Evolutionary conservation across 2,113 vertebrate genomes (phyloP), one percentile per base, ranked within the genome.

Genomic region (Tragelaphus buxtoni): DNA sequence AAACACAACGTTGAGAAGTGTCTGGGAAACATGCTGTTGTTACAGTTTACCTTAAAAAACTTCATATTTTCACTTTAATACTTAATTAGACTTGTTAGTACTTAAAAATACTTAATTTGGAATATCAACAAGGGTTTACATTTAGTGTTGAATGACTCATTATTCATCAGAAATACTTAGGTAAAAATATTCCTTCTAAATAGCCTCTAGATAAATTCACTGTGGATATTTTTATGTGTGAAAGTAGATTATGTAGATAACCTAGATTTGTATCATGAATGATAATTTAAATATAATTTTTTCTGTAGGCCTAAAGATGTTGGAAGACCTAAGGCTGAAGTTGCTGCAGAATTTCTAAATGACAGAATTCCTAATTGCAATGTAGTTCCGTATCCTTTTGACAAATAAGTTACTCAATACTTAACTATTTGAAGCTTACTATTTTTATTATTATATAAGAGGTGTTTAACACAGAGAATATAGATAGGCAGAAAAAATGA

Each of bases 321-420:
- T 58, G 99, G 99, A 96, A 98, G 99, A 98, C 99, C 99, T 47
- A 99, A 99, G 98, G 99, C 99, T 84, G 99, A 99, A 80, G 99
- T 99, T 82, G 99, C 99, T 96, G 99, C 99, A 77, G 99, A 99
- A 90, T 99, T 99, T 96, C 98, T 99, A 14, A 99, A 99, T 98
- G 99, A 96, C 91, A 99, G 99, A 84, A 92, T 99, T 97, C 99
- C 99, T 87, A 99, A 98, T 97, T 99, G 99, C 97, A 98, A 99
- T 97, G 99, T 99, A 1, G 98, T 99, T 88, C 98, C 99, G 99
- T 99, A 99, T 99, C 99, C 99, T 99, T 99, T 98, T 91, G 69
- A 12, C 30, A 88, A 55, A 91, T 91, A 32, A 90, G 81, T 69
- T 95, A 76, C 9, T 7, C 42, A 60, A 42, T 95, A 77, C 7